phyloP scores from a whole-genome alignment of 2,797 vertebrate species.

The Lindbergichthys nudifrons region DNA sequence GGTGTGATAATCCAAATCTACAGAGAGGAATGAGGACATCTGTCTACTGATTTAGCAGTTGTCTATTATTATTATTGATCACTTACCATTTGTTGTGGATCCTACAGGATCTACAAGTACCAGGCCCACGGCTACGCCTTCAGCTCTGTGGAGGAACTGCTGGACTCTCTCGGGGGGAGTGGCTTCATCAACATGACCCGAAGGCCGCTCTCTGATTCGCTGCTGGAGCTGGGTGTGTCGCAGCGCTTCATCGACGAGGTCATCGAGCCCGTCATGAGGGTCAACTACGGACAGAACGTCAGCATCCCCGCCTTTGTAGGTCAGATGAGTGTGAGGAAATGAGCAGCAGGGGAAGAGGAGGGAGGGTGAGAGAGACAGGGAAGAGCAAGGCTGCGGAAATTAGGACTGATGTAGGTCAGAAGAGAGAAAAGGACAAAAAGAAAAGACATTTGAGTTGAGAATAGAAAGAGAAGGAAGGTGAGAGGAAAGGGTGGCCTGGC shows the following conservation, averaged over 20 bases:
- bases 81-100: constrained; percentile 9
- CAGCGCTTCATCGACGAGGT: constrained; percentile 97
- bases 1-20: background rate
- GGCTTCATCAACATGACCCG: constrained; percentile 97
- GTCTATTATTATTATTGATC: background rate
- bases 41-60: background rate
- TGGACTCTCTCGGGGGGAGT: constrained; percentile 92
- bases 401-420: constrained; percentile 40
- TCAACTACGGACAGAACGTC: constrained; percentile 95
- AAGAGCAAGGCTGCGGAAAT: background rate
- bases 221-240: constrained; percentile 94
- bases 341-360: background rate
- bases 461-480: constrained; percentile 56
- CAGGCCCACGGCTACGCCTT: constrained; percentile 96
- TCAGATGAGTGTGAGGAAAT: constrained; percentile 70
- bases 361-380: background rate
- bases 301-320: constrained; percentile 96
- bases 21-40: background rate
- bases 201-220: constrained; percentile 91
- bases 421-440: constrained; percentile 23
- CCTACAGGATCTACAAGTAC: constrained; percentile 95
- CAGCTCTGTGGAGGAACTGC: constrained; percentile 93
- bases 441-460: constrained; percentile 28
- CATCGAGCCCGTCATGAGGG: constrained; percentile 92
- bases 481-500: constrained; percentile 48